Evolutionary conservation across 2,888 invertebrate species (phyloP), one percentile per base, ranked within the genome.

Genomic region (Antitype chi): DNA sequence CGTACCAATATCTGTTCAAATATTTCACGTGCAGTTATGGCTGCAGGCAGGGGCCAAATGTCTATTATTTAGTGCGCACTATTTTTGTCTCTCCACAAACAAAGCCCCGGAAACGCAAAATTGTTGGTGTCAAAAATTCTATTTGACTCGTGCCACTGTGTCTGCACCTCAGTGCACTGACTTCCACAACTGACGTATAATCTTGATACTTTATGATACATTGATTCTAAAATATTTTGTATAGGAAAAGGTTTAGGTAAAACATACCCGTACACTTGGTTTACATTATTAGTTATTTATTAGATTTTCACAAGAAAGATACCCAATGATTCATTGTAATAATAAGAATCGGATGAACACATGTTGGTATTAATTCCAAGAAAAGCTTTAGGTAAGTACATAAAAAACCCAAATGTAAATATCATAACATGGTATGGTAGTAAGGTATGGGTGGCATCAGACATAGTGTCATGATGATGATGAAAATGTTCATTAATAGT

Each of bases 91-190:
- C 69, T 81, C 78, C 74, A 89, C 82, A 89, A 91, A 92, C 89
- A 91, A 91, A 91, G 90, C 85, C 89, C 89, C 89, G 90, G 91
- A 91, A 93, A 91, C 90, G 92, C 92, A 92, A 94, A 94, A 93
- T 93, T 90, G 89, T 91, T 90, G 88, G 90, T 93, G 92, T 92
- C 92, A 92, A 92, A 93, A 93, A 91, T 90, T 87, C 89, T 93
- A 93, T 93, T 92, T 90, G 93, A 90, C 92, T 91, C 92, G 91
- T 92, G 92, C 90, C 84, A 82, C 76, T 81, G 85, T 85, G 84
- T 86, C 80, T 82, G 73, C 77, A 82, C 72, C 80, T 88, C 82
- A 85, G 80, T 86, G 82, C 84, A 82, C 85, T 83, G 80, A 78
- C 71, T 71, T 70, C 25, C 76, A 80, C 43, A 28, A 53, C n/a